These are phyloP conservation scores for Diplogasteroides magnus DNA, from an alignment of 1,140 invertebrate species.

Conservation along the genomic window DNA sequence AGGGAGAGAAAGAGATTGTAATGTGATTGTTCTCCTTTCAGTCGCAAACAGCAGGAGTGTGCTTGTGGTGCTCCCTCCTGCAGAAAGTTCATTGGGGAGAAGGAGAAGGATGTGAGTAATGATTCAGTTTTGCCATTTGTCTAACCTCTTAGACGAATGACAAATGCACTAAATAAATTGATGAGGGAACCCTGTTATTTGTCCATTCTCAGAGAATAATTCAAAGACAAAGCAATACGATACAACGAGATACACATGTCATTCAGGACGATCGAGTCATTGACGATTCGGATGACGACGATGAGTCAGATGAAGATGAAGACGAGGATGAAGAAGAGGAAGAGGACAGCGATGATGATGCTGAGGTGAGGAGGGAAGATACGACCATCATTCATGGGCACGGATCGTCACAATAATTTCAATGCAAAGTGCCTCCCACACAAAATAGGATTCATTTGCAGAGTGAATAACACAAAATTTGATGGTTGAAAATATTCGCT, in stretches of 20 bases:
- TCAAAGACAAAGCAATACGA: not conserved
- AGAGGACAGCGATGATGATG: too few relatives aligned
- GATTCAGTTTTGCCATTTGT: not conserved
- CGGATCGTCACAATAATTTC: too few relatives aligned
- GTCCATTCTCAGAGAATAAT: not conserved
- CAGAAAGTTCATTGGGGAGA: slow-evolving; percentile 6
- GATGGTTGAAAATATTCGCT: too few relatives aligned
- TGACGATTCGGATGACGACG: slow-evolving; percentile 9
- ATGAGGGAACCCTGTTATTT: too few relatives aligned
- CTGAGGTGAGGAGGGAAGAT: too few relatives aligned
- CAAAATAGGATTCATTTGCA: too few relatives aligned
- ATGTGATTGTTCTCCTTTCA: slow-evolving; percentile 3
- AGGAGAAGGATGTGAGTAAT: slow-evolving; percentile 6
- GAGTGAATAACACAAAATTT: too few relatives aligned
- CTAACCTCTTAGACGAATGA: not conserved
- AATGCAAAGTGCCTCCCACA: too few relatives aligned
- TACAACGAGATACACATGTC: too few relatives aligned
- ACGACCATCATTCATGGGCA: too few relatives aligned
- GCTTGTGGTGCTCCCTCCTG: slow-evolving; percentile 17
- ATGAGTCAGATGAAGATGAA: slow-evolving; percentile 12
- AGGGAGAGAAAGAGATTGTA: not conserved
- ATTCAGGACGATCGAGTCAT: not conserved
- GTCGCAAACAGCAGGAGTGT: slow-evolving; percentile 13
- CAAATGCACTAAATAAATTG: too few relatives aligned
- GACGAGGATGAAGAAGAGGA: slow-evolving; percentile 12